Evolutionary conservation across 2,113 vertebrate species (phyloP).

Genomic region (Percopsis transmontana): DNA sequence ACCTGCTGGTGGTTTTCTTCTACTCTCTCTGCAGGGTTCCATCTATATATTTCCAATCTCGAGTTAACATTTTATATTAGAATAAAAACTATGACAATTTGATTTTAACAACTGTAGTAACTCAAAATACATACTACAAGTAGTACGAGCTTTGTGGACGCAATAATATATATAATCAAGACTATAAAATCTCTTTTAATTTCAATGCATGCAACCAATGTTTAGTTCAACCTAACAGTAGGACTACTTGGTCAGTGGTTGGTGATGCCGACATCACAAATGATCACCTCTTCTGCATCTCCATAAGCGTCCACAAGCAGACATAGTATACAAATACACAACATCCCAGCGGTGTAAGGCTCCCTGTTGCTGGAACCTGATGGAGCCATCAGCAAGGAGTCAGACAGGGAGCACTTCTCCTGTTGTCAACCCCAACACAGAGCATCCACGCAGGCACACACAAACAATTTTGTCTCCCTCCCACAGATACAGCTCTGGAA

Average conservation of each 20-base stretch:
- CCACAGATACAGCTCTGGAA: conserved; percentile 69
- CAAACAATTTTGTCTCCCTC: conserved; percentile 77
- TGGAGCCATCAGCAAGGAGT: conserved; percentile 69
- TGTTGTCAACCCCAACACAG: conserved; percentile 61
- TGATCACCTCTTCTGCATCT: conserved; percentile 17
- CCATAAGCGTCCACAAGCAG: neutral
- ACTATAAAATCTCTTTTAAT: conserved; percentile 10
- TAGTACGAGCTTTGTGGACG: no score
- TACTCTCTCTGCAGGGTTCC: no score
- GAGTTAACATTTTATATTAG: no score
- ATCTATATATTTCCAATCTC: no score
- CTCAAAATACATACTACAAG: neutral
- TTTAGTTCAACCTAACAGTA: no score
- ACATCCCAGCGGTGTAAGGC: conserved; percentile 32
- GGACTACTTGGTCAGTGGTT: no score
- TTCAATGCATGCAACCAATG: neutral
- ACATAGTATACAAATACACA: neutral
- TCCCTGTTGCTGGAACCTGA: conserved; percentile 71
- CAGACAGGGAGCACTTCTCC: conserved; percentile 59
- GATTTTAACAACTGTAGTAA: neutral
- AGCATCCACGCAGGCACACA: conserved; percentile 56
- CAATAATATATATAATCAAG: no score
- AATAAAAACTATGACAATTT: no score
- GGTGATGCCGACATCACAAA: conserved; percentile 12
- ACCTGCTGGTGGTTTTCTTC: no score